Evolutionary conservation across 2,797 vertebrate species (phyloP), one percentile per base, ranked within the genome.

Genomic region (Glossophaga mutica): DNA sequence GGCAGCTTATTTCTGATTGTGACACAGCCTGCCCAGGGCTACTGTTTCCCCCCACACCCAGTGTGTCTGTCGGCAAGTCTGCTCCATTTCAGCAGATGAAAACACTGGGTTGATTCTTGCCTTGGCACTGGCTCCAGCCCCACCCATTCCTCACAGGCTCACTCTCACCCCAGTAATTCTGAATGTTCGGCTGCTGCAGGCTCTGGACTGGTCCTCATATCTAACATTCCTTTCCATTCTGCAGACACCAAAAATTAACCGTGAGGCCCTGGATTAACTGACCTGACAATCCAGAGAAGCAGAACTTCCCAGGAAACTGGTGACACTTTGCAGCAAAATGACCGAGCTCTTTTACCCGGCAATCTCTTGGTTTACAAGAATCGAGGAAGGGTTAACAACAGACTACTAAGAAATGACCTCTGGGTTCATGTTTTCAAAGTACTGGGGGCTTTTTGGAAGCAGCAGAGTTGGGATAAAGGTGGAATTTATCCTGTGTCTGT

Each of bases 41-140:
- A 0, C 37, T 55, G n/a, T 46, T 26, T n/a, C 44, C 59, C 44
- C 34, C 24, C 7, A 18, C 3, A 42, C 9, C 42, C 42, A 29
- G 5, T 10, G 3, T 14, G 14, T 87, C 11, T 0, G 5, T 87
- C 11, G 0, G 5, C 26, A 26, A 14, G 14, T 2, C 62, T n/a
- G 18, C 42, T 55, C 65, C 12, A 8, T 71, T 37, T 68, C 52
- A 67, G 10, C 46, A 39, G 4, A 12, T 29, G 34, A 44, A 24
- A 0, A 44, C 2, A 50, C 11, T 4, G 1, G 32, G 11, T 22
- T 48, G 29, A 7, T 5, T 29, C 1, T 34, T 42, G 15, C 29
- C 11, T 19, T 18, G 46, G 32, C 5, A 44, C 11, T 15, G n/a
- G 15, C 32, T 67, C 29, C 32, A 55, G 26, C 16, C 16, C 11